Conservation (phyloP, 2,113 vertebrate species). For the Psilopsiagon aymara region DNA sequence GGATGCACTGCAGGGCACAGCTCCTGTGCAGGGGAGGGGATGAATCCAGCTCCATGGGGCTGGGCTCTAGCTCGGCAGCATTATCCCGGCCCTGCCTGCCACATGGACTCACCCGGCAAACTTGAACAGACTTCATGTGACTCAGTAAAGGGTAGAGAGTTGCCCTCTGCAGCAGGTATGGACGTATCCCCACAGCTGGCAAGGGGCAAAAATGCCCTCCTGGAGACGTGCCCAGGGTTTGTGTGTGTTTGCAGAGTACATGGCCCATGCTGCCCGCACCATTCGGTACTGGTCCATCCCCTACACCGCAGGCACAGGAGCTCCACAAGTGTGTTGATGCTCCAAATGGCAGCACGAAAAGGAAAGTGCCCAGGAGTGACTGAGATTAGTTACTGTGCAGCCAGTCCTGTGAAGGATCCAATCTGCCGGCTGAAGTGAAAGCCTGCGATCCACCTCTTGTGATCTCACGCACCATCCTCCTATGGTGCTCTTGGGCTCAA, state of each 20-base stretch:
- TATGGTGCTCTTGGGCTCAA: fast-evolving
- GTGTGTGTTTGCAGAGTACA: not conserved
- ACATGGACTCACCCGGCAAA: fast-evolving
- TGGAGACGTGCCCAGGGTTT: fast-evolving
- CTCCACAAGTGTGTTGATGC: fast-evolving
- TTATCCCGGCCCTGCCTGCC: not conserved
- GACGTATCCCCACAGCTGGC: not conserved
- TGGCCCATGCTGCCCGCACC: fast-evolving
- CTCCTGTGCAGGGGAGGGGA: not conserved
- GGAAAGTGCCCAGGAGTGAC: not conserved
- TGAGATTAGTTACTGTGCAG: not conserved
- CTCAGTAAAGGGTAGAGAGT: not conserved
- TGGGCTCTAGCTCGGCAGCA: not conserved
- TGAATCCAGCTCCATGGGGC: not conserved
- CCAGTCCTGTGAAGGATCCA: not conserved
- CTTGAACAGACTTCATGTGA: not conserved
- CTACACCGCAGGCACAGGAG: fast-evolving
- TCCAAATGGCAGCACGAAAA: not conserved
- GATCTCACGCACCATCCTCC: fast-evolving
- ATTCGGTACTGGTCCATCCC: fast-evolving
- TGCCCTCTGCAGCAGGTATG: not conserved
- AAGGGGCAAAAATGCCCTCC: not conserved
- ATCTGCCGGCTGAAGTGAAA: not conserved
- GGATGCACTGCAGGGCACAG: not conserved
- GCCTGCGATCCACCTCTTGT: fast-evolving